A percentile compares a stretch with the other conserved stretches of the same genome.
Conservation (phyloP, 35 echinoderm and acorn worm genomes). For the Ptychodera flava region DNA sequence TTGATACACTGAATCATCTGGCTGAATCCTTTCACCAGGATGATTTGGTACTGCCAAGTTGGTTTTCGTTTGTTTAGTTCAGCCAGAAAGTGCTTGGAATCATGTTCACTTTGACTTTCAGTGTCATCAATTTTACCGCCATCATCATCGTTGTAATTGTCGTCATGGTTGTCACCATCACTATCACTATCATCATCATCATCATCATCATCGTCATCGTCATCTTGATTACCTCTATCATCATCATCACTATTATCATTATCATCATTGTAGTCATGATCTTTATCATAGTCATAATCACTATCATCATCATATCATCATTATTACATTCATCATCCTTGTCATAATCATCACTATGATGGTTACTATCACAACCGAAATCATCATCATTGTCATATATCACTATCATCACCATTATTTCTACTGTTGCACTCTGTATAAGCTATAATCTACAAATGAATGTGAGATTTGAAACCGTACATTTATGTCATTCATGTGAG, state of each 20-base stretch:
- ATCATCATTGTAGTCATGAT: conserved; percentile 4
- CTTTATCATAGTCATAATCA: neutral
- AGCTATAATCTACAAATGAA: too few species aligned
- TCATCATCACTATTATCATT: conserved; percentile 8
- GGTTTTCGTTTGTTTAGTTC: neutral
- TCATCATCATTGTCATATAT: too few species aligned
- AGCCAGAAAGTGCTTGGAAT: neutral
- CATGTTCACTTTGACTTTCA: neutral
- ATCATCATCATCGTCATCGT: neutral
- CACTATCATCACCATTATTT: too few species aligned
- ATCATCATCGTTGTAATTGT: conserved; percentile 4
- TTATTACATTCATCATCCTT: conserved; percentile 1
- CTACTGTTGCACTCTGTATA: too few species aligned
- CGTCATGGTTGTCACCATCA: conserved; percentile 3
- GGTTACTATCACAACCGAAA: neutral
- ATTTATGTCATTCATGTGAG: too few species aligned
- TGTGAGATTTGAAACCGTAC: too few species aligned
- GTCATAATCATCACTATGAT: neutral
- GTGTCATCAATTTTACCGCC: neutral
- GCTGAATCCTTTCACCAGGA: neutral
- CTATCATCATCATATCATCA: neutral
- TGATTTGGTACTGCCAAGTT: neutral
- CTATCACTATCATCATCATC: conserved; percentile 8
- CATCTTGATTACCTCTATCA: neutral
- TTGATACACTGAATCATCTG: neutral